A percentile compares a stretch with the other conserved stretches of the same genome.
phyloP scores from a whole-genome alignment of 2,797 vertebrate genomes.

The Mormyrus proboscirostris region DNA sequence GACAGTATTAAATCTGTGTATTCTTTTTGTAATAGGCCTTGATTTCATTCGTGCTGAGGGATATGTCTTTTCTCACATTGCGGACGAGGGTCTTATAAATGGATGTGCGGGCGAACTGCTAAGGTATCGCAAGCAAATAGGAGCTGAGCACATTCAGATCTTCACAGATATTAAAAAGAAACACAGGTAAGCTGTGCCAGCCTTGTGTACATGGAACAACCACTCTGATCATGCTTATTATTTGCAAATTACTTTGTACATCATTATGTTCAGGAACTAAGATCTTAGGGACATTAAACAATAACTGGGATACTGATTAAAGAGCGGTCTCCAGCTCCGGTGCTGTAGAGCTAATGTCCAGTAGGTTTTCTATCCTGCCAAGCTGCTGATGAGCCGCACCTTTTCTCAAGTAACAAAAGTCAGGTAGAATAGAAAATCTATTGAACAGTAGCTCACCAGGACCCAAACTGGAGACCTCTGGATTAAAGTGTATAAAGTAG shows the following conservation, averaged over 20 bases:
- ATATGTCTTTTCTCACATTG: slow-evolving; percentile 74
- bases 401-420: background rate
- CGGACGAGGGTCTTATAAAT: slow-evolving; percentile 74
- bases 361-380: background rate
- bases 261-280: background rate
- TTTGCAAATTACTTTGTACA: background rate
- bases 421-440: background rate
- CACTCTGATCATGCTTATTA: background rate
- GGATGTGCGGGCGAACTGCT: slow-evolving; percentile 76
- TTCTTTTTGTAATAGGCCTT: slow-evolving; percentile 51
- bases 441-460: background rate
- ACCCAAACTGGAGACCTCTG: background rate
- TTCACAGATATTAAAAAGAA: slow-evolving; percentile 88
- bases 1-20: background rate
- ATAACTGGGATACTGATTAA: background rate
- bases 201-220: background rate
- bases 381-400: background rate
- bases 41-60: slow-evolving; percentile 75
- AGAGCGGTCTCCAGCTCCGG: background rate
- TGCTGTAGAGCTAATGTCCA: background rate
- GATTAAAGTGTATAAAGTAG: background rate
- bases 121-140: slow-evolving; percentile 70
- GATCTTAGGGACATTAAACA: background rate
- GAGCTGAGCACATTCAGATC: slow-evolving; percentile 69
- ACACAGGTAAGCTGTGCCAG: slow-evolving; percentile 51